Evolutionary conservation across 1,140 invertebrate genomes (phyloP).

Genomic region (Patella vulgata): DNA sequence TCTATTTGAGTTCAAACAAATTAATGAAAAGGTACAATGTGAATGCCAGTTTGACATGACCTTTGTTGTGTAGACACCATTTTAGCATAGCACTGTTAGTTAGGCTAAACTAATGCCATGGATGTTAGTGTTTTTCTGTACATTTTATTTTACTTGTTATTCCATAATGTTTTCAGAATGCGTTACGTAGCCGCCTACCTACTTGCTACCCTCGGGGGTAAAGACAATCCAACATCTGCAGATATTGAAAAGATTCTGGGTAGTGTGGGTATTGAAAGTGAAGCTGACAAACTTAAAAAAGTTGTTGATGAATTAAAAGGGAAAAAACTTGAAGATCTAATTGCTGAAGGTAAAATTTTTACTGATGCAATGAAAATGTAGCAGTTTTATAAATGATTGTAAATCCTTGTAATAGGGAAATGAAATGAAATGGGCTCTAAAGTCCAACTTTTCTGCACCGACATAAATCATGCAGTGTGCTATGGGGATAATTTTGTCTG

Average conservation of each 20-base stretch:
- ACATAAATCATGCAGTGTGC: background rate
- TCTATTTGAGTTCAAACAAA: too few species aligned
- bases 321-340: slow-evolving; percentile 89
- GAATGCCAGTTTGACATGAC: too few species aligned
- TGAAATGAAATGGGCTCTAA: background rate
- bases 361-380: background rate
- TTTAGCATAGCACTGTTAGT: too few species aligned
- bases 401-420: background rate
- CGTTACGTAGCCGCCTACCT: slow-evolving; percentile 99
- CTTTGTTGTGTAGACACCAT: too few species aligned
- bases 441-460: background rate
- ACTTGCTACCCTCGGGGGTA: slow-evolving; percentile 90
- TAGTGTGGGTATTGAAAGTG: slow-evolving; percentile 94
- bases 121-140: too few species aligned
- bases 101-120: too few species aligned
- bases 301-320: slow-evolving; percentile 88
- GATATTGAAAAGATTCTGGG: slow-evolving; percentile 95
- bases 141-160: too few species aligned
- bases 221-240: slow-evolving; percentile 77
- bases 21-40: too few species aligned
- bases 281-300: slow-evolving; percentile 84
- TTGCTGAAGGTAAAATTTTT: slow-evolving; percentile 78
- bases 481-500: background rate
- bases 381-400: background rate
- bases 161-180: slow-evolving; percentile 90